phyloP scores from a whole-genome alignment of 2,113 vertebrate genomes.

The Oriolus oriolus region DNA sequence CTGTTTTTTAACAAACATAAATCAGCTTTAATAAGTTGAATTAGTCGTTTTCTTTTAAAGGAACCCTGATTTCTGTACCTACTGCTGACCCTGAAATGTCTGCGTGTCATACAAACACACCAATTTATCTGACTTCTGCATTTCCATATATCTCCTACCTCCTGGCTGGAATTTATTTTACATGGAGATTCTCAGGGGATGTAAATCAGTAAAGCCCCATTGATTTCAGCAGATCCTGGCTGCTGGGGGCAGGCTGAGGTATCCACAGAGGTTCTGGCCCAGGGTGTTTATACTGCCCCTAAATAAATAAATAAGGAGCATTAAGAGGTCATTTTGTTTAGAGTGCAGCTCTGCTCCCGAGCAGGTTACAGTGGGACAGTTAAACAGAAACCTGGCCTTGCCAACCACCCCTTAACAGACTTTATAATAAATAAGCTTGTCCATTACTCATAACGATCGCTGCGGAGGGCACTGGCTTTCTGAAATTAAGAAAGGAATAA shows the following conservation, averaged over 20 bases:
- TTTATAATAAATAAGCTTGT: not conserved
- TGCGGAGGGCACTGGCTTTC: not conserved
- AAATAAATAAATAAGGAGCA: conserved; percentile 55
- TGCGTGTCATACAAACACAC: not conserved
- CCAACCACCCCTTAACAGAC: not conserved
- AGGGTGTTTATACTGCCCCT: conserved; percentile 26
- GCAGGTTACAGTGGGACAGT: conserved; percentile 36
- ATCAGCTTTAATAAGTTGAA: conserved; percentile 50
- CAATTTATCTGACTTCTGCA: not conserved
- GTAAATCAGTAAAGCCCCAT: conserved; percentile 18
- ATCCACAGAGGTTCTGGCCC: not conserved
- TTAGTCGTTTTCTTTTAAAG: not conserved
- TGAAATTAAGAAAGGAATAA: not conserved
- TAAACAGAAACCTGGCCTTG: conserved; percentile 12
- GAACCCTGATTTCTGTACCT: not conserved
- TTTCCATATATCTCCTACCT: not conserved
- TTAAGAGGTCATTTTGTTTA: conserved; percentile 33
- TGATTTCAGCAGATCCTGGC: conserved; percentile 21
- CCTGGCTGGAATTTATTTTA: conserved; percentile 25
- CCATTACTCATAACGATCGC: not conserved
- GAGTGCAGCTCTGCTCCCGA: conserved; percentile 6
- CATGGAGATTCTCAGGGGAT: not conserved
- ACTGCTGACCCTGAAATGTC: not conserved
- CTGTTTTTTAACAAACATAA: conserved; percentile 49
- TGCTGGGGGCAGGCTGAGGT: not conserved